Percentiles rank a stretch among this genome's conserved stretches.
Evolutionary conservation across 2,888 invertebrate species (phyloP).

Genomic region (Campoplex capitator): DNA sequence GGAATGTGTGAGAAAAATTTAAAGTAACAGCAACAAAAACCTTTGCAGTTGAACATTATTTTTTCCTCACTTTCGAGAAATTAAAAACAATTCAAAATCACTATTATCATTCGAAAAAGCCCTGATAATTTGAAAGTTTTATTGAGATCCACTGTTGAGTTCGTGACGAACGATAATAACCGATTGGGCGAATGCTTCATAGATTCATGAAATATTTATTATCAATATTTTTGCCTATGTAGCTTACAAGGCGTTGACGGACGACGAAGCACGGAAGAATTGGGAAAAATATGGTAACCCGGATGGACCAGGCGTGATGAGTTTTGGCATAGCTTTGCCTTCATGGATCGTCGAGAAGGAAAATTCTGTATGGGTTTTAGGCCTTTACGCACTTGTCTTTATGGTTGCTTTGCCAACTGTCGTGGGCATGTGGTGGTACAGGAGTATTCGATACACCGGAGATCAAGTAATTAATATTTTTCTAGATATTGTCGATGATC

Average conservation of each 20-base stretch:
- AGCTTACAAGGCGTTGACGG: slow-evolving; percentile 94
- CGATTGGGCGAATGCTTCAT: background rate
- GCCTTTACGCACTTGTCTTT: slow-evolving; percentile 97
- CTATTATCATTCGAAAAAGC: background rate
- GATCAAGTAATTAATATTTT: slow-evolving; percentile 89
- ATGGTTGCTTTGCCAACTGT: slow-evolving; percentile 98
- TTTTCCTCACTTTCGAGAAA: background rate
- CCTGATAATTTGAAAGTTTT: background rate
- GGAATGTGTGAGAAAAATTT: background rate
- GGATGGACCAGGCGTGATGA: slow-evolving; percentile 99
- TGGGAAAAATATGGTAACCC: slow-evolving; percentile 99
- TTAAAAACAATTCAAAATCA: background rate
- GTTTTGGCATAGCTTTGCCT: slow-evolving; percentile 99
- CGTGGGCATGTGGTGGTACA: slow-evolving; percentile 99
- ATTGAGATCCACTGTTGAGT: background rate
- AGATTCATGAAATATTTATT: background rate
- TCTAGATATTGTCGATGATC: no score
- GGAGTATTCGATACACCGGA: slow-evolving; percentile 98
- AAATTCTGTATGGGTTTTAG: slow-evolving; percentile 99
- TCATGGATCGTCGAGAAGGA: slow-evolving; percentile 99
- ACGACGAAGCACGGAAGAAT: slow-evolving; percentile 98
- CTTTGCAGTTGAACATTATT: background rate
- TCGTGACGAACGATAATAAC: background rate
- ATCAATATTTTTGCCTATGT: background rate
- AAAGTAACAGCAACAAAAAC: background rate